Evolutionary conservation across 2,888 invertebrate species (phyloP).

Genomic region (Drosophila subsilvestris): DNA sequence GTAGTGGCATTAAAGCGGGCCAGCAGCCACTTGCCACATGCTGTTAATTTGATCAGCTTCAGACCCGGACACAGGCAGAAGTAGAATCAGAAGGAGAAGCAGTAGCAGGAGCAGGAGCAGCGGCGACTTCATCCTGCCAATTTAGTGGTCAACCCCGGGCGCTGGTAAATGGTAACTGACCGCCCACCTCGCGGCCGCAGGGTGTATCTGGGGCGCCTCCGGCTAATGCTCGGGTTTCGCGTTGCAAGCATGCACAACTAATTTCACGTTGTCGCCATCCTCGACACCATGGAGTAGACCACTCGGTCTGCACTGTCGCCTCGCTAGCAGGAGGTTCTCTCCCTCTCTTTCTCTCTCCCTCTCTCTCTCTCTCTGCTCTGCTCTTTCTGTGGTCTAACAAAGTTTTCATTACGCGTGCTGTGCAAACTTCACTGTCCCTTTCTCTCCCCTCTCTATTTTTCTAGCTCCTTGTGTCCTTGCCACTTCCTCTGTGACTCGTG

Average conservation of each 20-base stretch:
- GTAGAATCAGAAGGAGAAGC: slow-evolving; percentile 12
- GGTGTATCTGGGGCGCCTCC: slow-evolving; percentile 37
- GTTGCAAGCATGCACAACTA: slow-evolving; percentile 72
- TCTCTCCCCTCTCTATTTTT: slow-evolving; percentile 12
- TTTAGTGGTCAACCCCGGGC: slow-evolving; percentile 64
- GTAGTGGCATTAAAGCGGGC: slow-evolving; percentile 20
- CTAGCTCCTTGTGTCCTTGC: slow-evolving; percentile 16
- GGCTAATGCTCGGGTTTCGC: slow-evolving; percentile 54
- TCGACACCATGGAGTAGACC: slow-evolving; percentile 58
- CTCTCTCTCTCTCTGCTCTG: slow-evolving; percentile 5
- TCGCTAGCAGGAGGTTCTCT: slow-evolving; percentile 21
- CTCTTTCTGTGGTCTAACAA: slow-evolving; percentile 56
- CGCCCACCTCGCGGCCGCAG: slow-evolving; percentile 17
- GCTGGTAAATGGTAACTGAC: background rate
- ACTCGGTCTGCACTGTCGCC: slow-evolving; percentile 44
- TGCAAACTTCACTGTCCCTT: slow-evolving; percentile 33
- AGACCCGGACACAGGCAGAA: slow-evolving; percentile 2
- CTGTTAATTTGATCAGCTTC: slow-evolving; percentile 77
- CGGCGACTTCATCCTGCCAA: slow-evolving; percentile 63
- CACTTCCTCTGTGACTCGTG: slow-evolving; percentile 38
- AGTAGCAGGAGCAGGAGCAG: background rate
- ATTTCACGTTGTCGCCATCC: slow-evolving; percentile 73
- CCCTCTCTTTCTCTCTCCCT: slow-evolving; percentile 5
- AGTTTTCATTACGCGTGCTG: slow-evolving; percentile 72
- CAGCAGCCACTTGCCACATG: slow-evolving; percentile 58